Evolutionary conservation across 2,888 invertebrate genomes (phyloP).

Genomic region (Clusia tigrina): DNA sequence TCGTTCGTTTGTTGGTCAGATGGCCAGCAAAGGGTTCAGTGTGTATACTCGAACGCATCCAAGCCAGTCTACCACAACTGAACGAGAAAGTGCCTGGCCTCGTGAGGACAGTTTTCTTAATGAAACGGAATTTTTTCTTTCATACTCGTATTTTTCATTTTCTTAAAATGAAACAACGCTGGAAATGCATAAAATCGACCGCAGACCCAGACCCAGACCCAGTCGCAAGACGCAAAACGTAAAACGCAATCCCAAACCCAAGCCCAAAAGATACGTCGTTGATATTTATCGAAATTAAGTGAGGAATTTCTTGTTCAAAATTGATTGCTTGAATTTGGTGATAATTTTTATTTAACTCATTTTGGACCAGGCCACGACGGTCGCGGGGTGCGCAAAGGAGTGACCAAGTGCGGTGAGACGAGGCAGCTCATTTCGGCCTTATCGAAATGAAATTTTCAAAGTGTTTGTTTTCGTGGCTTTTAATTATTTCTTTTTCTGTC

Average conservation of each 20-base stretch:
- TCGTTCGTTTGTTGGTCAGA: no score
- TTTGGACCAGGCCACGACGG: constrained; percentile 11
- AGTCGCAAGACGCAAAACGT: no score
- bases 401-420: neutral
- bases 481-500: constrained; percentile 13
- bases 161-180: no score
- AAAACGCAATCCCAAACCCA: no score
- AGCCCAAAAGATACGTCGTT: constrained; percentile 17
- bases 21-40: no score
- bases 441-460: constrained; percentile 32
- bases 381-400: neutral
- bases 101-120: neutral
- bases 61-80: no score
- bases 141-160: neutral
- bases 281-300: constrained; percentile 50
- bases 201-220: no score
- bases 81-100: neutral
- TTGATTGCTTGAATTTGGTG: constrained; percentile 51
- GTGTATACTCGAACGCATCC: no score
- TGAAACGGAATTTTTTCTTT: constrained; percentile 4
- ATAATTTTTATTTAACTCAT: constrained; percentile 42
- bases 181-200: no score
- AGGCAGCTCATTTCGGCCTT: constrained; percentile 18
- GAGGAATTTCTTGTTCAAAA: constrained; percentile 52
- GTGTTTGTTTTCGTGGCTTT: constrained; percentile 28